Evolutionary conservation across 2,888 invertebrate species (phyloP).

Genomic region (Phasia obesa): DNA sequence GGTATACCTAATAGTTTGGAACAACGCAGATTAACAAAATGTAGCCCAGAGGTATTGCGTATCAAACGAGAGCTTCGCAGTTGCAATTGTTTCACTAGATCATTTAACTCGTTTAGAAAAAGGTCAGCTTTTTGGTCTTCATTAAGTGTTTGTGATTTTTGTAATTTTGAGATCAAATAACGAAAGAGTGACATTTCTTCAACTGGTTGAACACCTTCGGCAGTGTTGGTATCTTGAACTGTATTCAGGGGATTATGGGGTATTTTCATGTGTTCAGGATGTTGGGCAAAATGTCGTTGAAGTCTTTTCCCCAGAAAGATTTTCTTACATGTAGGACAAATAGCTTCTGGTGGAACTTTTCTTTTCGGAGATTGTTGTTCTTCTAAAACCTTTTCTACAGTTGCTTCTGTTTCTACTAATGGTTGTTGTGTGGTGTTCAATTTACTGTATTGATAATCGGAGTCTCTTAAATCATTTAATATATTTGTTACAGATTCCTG

Average conservation of each 20-base stretch:
- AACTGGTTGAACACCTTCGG: not conserved
- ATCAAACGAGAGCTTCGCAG: conserved; percentile 79
- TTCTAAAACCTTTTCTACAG: not conserved
- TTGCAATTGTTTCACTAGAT: conserved; percentile 80
- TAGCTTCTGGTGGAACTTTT: conserved; percentile 77
- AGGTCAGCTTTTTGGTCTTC: conserved; percentile 81
- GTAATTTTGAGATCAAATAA: conserved; percentile 79
- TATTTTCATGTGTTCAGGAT: conserved; percentile 79
- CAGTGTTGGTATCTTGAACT: not conserved
- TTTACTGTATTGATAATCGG: conserved; percentile 57
- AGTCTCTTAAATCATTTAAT: conserved; percentile 74
- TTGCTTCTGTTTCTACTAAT: not conserved
- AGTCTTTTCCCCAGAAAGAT: conserved; percentile 80
- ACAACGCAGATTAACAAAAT: conserved; percentile 79
- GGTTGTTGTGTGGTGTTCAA: conserved; percentile 31
- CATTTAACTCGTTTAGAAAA: conserved; percentile 80
- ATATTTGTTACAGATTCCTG: conserved; percentile 74
- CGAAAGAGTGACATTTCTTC: conserved; percentile 77
- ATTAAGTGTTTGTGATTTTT: conserved; percentile 75
- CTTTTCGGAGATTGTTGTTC: conserved; percentile 64
- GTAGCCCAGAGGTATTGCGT: conserved; percentile 80
- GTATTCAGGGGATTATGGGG: conserved; percentile 8
- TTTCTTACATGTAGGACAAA: conserved; percentile 80
- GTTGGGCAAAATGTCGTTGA: conserved; percentile 78
- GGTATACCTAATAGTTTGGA: conserved; percentile 81